Base-by-base conservation (phyloP, 2,888 invertebrate species). In the Euproctis similis region DNA sequence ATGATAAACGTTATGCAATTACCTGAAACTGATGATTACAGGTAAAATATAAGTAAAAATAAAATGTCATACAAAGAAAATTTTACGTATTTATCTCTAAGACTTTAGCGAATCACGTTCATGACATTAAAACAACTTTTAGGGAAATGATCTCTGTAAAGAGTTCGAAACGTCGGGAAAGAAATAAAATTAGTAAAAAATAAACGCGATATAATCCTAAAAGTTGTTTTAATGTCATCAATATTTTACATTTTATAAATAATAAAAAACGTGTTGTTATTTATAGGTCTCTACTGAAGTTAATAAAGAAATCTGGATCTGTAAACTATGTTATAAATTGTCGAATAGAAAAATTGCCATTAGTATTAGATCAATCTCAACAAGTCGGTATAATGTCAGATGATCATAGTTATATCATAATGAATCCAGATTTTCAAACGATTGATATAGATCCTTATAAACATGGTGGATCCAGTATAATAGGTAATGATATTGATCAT, bases 301-400 rank as follows among this genome's bases (percentile, higher is more conserved):
- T 87, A 20, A 87, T 95, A n/a, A 92, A 92, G 58, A 85, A 85
- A 28, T 88, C 90, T 0, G 88, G 87, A 1, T 90, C 91, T 13
- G 78, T 87, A 1, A 89, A 91, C 42, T 90, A 94, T 36, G 78
- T 95, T n/a, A 76, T 95, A 4, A 91, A 92, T 46, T 94, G 94
- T 46, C 86, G 87, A 1, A 76, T 81, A 33, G 87, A 89, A 17
- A 72, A 55, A 8, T 54, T 85, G 19, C 53, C 63, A 16, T 44
- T 48, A 13, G 47, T 82, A 24, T 40, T 85, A 22, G 54, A 68
- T 27, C 92, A 94, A 82, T 92, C 94, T 0, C 92, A 93, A 69
- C 94, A 95, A 87, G 91, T 96, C 30, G 95, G 95, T 1, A 82
- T 96, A 49, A 88, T 96, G 86, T 92, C 92, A 6, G 90, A 92